Evolutionary conservation across 2,113 vertebrate genomes (phyloP), one percentile per base, ranked within the genome.

Genomic region (Bagarius yarrelli): DNA sequence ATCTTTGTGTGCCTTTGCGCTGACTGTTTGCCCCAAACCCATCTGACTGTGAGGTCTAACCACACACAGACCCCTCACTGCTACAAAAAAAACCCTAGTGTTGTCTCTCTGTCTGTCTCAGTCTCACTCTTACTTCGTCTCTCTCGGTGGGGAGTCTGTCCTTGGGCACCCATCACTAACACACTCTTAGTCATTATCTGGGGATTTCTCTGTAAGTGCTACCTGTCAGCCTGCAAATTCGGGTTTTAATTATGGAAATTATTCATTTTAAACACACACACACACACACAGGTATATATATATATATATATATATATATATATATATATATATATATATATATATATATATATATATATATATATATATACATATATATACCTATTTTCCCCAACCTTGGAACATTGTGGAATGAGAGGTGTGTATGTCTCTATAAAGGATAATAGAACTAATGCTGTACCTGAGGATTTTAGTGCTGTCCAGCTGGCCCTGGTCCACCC

Each of bases 1-100:
- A 89, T 90, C 88, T 88, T 64, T 76, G 84, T 88, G 87, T 85
- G 88, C 44, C 86, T 85, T 82, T 81, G 50, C 18, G 55, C 53
- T 59, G 77, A 55, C 81, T 79, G 56, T 84, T 79, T 85, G 84
- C 69, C 76, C 64, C 83, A 73, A 86, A 78, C 81, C 73, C 80
- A 71, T 87, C 86, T 80, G 60, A 87, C 87, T 89, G 87, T 85
- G 87, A 86, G 90, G 87, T 87, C 76, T 56, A 81, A 89, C 85
- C 85, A 90, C 88, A 79, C 78, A 81, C 71, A 32, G 67, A 78
- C 77, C 80, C 79, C 77, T 76, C 30, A 21, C 52, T 23, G 61
- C 66, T 81, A 75, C 73, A 85, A 50, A 50, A 77, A 82, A 53
- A 30, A 16, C 13, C 25, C 81, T 83, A 76, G 60, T 81, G 78